These are phyloP conservation scores for Erethizon dorsatum DNA, from an alignment of 2,797 vertebrate species.

Conservation along the genomic window DNA sequence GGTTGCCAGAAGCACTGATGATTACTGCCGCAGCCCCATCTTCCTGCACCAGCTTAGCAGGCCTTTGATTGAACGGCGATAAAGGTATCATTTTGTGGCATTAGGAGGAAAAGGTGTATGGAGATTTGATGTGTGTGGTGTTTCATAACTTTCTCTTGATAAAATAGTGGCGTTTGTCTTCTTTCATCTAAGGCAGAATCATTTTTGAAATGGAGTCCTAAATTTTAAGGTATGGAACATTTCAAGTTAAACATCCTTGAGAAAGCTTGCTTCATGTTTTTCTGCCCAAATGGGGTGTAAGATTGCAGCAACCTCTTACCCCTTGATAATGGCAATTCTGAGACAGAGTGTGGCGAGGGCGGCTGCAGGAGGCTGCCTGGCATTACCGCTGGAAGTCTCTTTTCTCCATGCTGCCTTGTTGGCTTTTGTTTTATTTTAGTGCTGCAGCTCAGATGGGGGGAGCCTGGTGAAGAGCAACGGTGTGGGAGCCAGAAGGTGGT, in stretches of 20 bases:
- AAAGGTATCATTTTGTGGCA: conserved; percentile 79
- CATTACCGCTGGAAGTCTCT: not conserved
- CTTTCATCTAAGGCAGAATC: conserved; percentile 76
- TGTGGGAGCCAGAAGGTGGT: not conserved
- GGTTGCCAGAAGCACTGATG: not conserved
- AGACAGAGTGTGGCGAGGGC: not conserved
- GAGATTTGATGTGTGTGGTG: conserved; percentile 52
- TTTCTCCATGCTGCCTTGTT: not conserved
- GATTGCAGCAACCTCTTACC: conserved; percentile 13
- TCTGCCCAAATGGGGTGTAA: conserved; percentile 62
- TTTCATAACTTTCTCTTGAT: conserved; percentile 64
- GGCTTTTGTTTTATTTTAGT: not conserved
- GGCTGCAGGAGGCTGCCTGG: not conserved
- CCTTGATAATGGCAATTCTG: not conserved
- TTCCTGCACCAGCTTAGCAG: not conserved
- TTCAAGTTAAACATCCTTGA: conserved; percentile 74
- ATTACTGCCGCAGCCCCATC: not conserved
- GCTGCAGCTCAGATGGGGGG: not conserved
- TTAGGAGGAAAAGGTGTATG: conserved; percentile 76
- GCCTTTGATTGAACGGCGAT: conserved; percentile 60
- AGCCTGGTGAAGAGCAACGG: not conserved
- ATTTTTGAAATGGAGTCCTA: conserved; percentile 77
- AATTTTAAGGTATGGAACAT: conserved; percentile 70
- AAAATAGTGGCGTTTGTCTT: conserved; percentile 69
- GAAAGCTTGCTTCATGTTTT: conserved; percentile 34